phyloP scores from a whole-genome alignment of 2,888 invertebrate species.

The Siphlonurus alternatus region DNA sequence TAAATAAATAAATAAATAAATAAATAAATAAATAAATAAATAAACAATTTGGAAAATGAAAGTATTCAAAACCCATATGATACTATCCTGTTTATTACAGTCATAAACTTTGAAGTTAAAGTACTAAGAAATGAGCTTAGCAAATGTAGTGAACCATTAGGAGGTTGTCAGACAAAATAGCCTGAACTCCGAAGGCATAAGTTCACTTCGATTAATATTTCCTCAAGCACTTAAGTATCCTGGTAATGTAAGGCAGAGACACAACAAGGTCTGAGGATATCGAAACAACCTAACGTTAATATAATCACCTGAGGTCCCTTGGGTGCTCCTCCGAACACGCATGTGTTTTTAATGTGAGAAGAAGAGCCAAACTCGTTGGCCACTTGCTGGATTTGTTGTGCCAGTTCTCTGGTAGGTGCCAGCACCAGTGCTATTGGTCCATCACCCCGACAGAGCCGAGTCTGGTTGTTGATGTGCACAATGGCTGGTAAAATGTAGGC shows the following conservation, averaged over 20 bases:
- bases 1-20: too few species aligned
- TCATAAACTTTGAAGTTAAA: too few species aligned
- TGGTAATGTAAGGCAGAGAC: background rate
- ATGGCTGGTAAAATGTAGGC: conserved; percentile 84
- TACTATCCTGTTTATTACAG: too few species aligned
- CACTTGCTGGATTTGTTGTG: conserved; percentile 80
- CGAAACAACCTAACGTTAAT: too few species aligned
- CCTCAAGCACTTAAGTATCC: too few species aligned
- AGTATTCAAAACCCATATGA: too few species aligned
- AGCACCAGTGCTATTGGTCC: conserved; percentile 84
- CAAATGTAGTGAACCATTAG: background rate
- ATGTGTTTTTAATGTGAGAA: conserved; percentile 66
- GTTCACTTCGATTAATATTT: background rate
- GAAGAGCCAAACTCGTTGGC: conserved; percentile 68
- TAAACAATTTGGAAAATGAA: too few species aligned
- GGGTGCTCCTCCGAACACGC: conserved; percentile 81
- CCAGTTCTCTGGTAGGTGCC: conserved; percentile 77
- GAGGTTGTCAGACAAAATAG: background rate
- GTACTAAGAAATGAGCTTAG: too few species aligned
- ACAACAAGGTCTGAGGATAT: too few species aligned
- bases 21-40: too few species aligned
- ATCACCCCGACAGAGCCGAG: conserved; percentile 67
- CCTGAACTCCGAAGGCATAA: background rate
- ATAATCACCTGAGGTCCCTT: conserved; percentile 56
- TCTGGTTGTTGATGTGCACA: conserved; percentile 86